Conservation (phyloP, 2,888 invertebrate species). For the Troglohyphantes excavatus region DNA sequence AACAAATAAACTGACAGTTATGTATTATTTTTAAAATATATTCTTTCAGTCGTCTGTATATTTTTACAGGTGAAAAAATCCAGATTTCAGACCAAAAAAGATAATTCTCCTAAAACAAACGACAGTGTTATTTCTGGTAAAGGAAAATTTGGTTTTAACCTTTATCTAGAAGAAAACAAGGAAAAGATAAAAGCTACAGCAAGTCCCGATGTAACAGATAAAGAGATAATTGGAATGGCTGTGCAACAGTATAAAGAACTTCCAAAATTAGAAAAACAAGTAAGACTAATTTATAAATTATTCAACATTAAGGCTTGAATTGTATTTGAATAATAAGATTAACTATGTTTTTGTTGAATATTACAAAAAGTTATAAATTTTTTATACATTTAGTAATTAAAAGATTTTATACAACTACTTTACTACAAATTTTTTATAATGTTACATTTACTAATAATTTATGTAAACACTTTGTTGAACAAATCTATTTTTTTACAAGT, state of each 20-base stretch:
- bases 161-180: constrained; percentile 58
- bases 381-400: no score
- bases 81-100: constrained; percentile 39
- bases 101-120: background rate
- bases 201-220: constrained; percentile 65
- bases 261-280: constrained; percentile 60
- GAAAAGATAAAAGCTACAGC: constrained; percentile 26
- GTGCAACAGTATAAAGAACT: constrained; percentile 66
- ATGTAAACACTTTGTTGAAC: no score
- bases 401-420: no score
- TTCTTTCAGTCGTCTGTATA: background rate
- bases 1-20: no score
- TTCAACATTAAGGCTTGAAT: background rate
- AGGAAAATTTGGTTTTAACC: constrained; percentile 55
- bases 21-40: no score
- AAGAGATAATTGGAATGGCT: constrained; percentile 61
- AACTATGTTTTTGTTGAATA: no score
- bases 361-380: no score
- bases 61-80: constrained; percentile 37
- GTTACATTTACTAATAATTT: no score
- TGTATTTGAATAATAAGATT: no score
- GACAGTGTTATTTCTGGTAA: background rate
- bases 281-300: constrained; percentile 11
- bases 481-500: no score
- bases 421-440: no score